Base-by-base conservation (phyloP, 2,797 vertebrate genomes). In the Glyptemys insculpta region DNA sequence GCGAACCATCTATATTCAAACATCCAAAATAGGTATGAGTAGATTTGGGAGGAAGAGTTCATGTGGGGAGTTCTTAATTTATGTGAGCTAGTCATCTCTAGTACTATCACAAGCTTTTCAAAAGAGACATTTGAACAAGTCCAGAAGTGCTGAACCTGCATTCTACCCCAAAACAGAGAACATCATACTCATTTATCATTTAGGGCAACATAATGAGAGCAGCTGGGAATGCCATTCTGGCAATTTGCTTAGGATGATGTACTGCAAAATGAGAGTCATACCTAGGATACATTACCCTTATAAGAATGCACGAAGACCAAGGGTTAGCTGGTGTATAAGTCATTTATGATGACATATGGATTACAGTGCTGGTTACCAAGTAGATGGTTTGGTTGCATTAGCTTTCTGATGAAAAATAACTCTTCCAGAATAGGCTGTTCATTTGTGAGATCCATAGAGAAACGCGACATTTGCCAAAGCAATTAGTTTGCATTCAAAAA, bases 101-200 rank as follows among this genome's bases (percentile, higher is more conserved):
- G 31, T 10, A 47, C 47, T 1, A 93, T 7, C 52, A 72, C 21
- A 21, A 1, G 19, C 59, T 68, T 52, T 96, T 86, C 47, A 85
- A 91, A 90, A 97, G 68, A 62, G 92, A 81, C 5, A 1, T 5
- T 6, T 84, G 85, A 95, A 57, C 44, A 87, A 92, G 21, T 52
- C 82, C 93, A 93, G 87, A 88, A 79, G 93, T 79, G n/a, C 91
- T 95, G 88, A 87, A 81, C 54, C 91, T 72, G 88, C 86, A 14
- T 47, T 88, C 81, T 86, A 49, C 92, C 88, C 88, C 56, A 31
- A 97, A 84, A 94, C 95, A 90, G 96, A 95, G 90, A 83, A 62
- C 29, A 41, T 27, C 12, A 19, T 31, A 41, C 81, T 96, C 96
- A 93, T 96, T 97, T 92, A 94, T 98, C 97, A 97, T 37, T 94